phyloP scores from a whole-genome alignment of 2,113 vertebrate genomes.

The Pterocles orientalis region DNA sequence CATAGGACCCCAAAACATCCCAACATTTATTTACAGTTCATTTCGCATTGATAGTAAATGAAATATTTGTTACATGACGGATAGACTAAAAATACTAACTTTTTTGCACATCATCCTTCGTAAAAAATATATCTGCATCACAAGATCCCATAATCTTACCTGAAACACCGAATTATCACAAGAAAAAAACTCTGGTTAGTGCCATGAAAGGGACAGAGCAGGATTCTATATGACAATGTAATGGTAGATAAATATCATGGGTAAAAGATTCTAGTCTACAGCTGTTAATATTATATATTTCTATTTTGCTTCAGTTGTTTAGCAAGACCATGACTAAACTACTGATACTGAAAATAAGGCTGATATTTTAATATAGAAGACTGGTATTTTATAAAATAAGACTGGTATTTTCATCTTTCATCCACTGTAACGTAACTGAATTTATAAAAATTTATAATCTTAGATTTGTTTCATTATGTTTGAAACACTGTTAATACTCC shows the following conservation, averaged over 20 bases:
- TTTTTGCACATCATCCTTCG: accelerated
- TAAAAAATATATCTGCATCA: neutral
- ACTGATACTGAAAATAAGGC: neutral
- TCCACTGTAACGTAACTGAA: neutral
- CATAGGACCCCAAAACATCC: neutral
- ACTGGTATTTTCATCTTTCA: neutral
- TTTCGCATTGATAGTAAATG: neutral
- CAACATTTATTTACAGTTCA: neutral
- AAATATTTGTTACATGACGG: neutral
- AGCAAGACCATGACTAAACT: neutral
- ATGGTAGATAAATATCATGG: accelerated
- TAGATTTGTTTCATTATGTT: neutral
- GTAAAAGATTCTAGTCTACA: neutral
- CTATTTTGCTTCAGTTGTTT: neutral
- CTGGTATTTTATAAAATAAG: too few relatives aligned
- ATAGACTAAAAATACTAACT: neutral
- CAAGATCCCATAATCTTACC: neutral
- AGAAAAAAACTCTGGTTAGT: neutral
- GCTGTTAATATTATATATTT: neutral
- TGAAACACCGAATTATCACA: neutral
- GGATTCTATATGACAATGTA: neutral
- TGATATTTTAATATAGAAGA: neutral
- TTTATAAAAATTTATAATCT: neutral
- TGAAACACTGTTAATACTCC: neutral
- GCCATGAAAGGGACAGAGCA: neutral